Evolutionary conservation across 2,888 invertebrate genomes (phyloP), one percentile per base, ranked within the genome.

Genomic region (Cacoxenus indagator): DNA sequence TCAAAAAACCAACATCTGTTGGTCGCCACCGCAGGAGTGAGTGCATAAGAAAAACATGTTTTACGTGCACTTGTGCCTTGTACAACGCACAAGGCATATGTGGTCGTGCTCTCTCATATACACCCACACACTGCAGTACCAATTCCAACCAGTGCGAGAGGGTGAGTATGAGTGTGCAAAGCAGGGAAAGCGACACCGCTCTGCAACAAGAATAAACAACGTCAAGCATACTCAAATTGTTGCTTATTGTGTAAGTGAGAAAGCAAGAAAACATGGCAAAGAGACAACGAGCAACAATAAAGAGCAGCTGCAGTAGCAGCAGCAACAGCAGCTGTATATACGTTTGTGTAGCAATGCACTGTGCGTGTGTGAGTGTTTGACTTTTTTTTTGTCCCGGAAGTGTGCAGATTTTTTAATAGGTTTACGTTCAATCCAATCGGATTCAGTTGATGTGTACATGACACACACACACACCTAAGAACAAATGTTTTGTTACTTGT

Each of bases 21-120:
- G 22, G 37, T 17, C 29, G 57, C 57, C 45, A 43, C 51, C 51
- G 22, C 22, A 22, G 51, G 22, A 51, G 22, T 22, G 51, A 22
- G 51, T 22, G 51, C 51, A 51, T 27, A 55, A 55, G 43, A 43
- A 27, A 57, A 61, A 61, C 61, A 61, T 61, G 61, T 61, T 61
- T 61, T 43, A 61, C 61, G 43, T 61, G 61, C 22, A 26, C 37
- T 37, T 14, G 14, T 37, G 37, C 14, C 14, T 37, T 37, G 37
- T 14, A 37, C 37, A 37, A n/a, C n/a, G n/a, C n/a, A n/a, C n/a
- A n/a, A n/a, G n/a, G n/a, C n/a, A n/a, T n/a, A n/a, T n/a, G n/a
- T n/a, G n/a, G n/a, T 43, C n/a, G 45, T 43, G 11, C 19, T 51
- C 51, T 55, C 27, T 17, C 37, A 43, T 5, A 43, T 27, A 22